Evolutionary conservation across 2,888 invertebrate species (phyloP).

Genomic region (Girardia tigrina): DNA sequence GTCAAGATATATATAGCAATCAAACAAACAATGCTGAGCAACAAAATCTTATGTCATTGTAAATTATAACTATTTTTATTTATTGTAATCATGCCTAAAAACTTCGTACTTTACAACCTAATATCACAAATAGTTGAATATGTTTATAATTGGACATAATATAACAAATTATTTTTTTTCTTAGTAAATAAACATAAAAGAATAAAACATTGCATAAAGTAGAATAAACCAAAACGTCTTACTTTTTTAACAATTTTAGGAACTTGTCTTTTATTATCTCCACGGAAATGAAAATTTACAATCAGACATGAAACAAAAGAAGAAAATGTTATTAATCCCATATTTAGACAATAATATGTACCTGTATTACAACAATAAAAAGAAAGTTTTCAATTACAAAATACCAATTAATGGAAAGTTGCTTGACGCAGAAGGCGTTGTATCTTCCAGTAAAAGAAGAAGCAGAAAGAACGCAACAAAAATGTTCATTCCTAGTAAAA

Average conservation of each 20-base stretch:
- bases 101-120: too few relatives aligned
- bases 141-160: too few relatives aligned
- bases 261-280: constrained; percentile 29
- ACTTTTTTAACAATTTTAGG: constrained; percentile 31
- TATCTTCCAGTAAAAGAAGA: constrained; percentile 34
- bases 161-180: too few relatives aligned
- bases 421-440: constrained; percentile 35
- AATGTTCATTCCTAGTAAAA: constrained; percentile 35
- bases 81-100: too few relatives aligned
- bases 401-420: constrained; percentile 33
- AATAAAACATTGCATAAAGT: too few relatives aligned
- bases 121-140: too few relatives aligned
- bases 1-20: too few relatives aligned
- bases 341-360: constrained; percentile 33
- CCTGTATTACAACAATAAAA: not conserved
- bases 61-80: too few relatives aligned
- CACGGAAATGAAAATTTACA: constrained; percentile 30
- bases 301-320: constrained; percentile 28
- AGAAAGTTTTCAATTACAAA: not conserved
- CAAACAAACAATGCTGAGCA: too few relatives aligned
- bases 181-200: too few relatives aligned
- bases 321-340: constrained; percentile 32
- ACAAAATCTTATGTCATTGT: too few relatives aligned
- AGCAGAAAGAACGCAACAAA: constrained; percentile 36
- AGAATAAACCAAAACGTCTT: not conserved